phyloP scores from a whole-genome alignment of 2,797 vertebrate genomes.

The Danio aesculapii region DNA sequence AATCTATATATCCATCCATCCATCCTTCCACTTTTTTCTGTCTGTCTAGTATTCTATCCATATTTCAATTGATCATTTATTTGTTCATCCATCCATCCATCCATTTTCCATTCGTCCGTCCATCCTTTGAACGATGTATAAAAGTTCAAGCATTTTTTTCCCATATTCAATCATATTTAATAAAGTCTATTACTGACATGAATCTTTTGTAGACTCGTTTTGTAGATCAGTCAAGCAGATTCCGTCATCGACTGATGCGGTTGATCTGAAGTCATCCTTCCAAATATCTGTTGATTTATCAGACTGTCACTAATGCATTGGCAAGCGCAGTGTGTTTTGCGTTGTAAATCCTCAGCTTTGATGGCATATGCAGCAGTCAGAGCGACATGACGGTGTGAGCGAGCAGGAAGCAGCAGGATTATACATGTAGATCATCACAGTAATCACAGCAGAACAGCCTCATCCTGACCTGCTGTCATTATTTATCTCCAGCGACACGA shows the following conservation, averaged over 20 bases:
- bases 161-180: too few species aligned
- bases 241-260: background rate
- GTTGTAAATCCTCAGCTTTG: slow-evolving; percentile 67
- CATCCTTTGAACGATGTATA: too few species aligned
- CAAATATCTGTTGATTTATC: background rate
- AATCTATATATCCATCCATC: background rate
- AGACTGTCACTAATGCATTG: background rate
- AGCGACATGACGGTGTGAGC: slow-evolving; percentile 73
- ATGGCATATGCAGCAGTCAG: slow-evolving; percentile 70
- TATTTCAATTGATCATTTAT: too few species aligned
- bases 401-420: slow-evolving; percentile 70
- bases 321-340: background rate
- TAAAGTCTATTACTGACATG: too few species aligned
- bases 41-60: too few species aligned
- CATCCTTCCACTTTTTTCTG: too few species aligned
- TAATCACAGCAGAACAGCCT: slow-evolving; percentile 74
- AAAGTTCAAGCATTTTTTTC: too few species aligned
- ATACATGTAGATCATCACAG: slow-evolving; percentile 68
- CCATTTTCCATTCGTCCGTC: too few species aligned
- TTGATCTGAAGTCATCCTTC: background rate
- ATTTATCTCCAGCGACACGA: slow-evolving; percentile 68
- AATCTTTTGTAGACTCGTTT: background rate
- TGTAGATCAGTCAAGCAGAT: background rate
- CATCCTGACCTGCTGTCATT: slow-evolving; percentile 74
- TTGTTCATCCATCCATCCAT: too few species aligned